Evolutionary conservation across 2,113 vertebrate species (phyloP), one percentile per base, ranked within the genome.

Genomic region (Fregetta grallaria): DNA sequence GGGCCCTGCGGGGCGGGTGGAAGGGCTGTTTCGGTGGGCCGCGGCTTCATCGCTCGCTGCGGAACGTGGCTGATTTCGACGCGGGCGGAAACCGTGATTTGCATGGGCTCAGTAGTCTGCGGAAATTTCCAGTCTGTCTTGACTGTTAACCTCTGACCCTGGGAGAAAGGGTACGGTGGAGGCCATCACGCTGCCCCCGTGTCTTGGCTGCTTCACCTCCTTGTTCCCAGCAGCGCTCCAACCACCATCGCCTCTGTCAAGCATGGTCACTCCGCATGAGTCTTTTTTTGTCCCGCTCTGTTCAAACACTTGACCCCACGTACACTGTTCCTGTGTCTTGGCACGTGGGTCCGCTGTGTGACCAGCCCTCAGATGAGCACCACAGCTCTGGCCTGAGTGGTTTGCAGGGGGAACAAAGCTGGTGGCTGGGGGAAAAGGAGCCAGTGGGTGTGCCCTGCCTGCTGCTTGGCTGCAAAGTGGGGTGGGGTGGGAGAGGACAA

Each of bases 161-260:
- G 30, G 27, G 34, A 49, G 49, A 36, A 26, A 8, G 18, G 21
- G 7, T 49, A 11, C 7, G 27, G 27, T 0, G 4, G 49, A 38
- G 19, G 38, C 26, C 30, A 3, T 15, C 2, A 0, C 0, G 1
- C 10, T 34, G 55, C 13, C 17, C 15, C 14, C 1, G 9, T 23
- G 40, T 23, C 25, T 30, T 18, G 4, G 79, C 36, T 18, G 70
- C 47, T 67, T 45, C 2, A 1, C 30, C 15, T n/a, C 26, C 49
- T 59, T 1, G 1, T 11, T 58, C 12, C 9, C 21, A 50, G 62
- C 15, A 21, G 11, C 26, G 1, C 11, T 34, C 7, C 34, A 13
- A 1, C 8, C 9, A 17, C 34, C 17, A 3, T 16, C 21, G 13
- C 3, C 15, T 25, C 32, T 13, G 3, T 7, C 8, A 11, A 85